Percentiles rank a stretch among this genome's conserved stretches.
Conservation (phyloP, 2,888 invertebrate genomes). For the Hirtodrosophila histrioides region DNA sequence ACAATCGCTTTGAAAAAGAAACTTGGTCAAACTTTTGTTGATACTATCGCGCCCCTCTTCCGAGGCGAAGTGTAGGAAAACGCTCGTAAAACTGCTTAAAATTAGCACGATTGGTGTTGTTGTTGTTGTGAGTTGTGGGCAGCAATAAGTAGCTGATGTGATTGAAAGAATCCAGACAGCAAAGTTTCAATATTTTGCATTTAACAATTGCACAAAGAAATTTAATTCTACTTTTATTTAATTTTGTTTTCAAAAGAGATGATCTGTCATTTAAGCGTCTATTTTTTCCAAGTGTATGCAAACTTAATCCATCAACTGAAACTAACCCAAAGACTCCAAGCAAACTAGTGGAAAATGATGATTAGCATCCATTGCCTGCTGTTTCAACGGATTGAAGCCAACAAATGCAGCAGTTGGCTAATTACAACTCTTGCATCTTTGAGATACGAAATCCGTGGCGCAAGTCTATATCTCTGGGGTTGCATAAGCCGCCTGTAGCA, state of each 20-base stretch:
- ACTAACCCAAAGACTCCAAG: constrained; percentile 5
- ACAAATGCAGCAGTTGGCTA: constrained; percentile 15
- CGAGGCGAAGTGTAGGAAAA: constrained; percentile 32
- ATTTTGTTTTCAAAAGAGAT: too few species aligned
- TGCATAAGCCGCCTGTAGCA: constrained; percentile 40
- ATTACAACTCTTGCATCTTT: constrained; percentile 41
- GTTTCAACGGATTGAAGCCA: background rate
- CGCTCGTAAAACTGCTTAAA: constrained; percentile 52
- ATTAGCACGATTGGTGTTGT: constrained; percentile 62
- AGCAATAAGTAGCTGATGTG: too few species aligned
- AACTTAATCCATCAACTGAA: constrained; percentile 4
- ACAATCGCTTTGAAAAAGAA: constrained; percentile 56
- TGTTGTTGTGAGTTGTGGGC: constrained; percentile 1
- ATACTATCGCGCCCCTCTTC: constrained; percentile 49
- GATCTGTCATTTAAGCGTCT: too few species aligned
- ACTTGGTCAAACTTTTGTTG: constrained; percentile 65
- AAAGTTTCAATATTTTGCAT: too few species aligned
- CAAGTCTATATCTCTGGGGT: constrained; percentile 13
- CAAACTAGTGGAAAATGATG: constrained; percentile 25
- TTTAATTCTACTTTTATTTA: too few species aligned
- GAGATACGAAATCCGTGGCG: constrained; percentile 25
- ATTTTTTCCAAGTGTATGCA: background rate
- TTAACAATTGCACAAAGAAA: too few species aligned
- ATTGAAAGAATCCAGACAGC: too few species aligned
- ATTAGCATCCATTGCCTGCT: constrained; percentile 25